Base-by-base conservation (phyloP, 2,888 invertebrate genomes). In the Sphaerophoria taeniata region DNA sequence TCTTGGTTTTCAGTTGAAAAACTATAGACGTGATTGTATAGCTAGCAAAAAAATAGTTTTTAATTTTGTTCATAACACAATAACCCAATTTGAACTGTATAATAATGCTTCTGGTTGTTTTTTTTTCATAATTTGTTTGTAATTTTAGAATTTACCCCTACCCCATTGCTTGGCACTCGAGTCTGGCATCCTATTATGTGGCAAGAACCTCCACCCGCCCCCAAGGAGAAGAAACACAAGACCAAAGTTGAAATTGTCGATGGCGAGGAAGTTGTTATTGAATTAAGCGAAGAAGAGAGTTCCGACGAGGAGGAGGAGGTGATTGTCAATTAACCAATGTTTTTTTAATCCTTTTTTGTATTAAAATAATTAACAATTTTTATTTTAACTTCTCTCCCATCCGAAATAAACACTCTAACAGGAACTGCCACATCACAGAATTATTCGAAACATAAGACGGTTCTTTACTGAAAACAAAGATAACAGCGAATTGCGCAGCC, bases 141-240 rank as follows among this genome's bases (percentile, higher is more conserved):
- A 67, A 60, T 73, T 85, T 87, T 94, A 94, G 89, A 94, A 92
- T 87, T 91, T 92, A 74, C 89, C 92, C 90, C 93, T 88, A 92
- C 92, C 88, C 93, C 94, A 81, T 92, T 93, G 88, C 91, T 94
- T 81, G 92, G 92, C 89, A 93, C 94, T 81, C 93, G 94, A 82
- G 93, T 93, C 87, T 94, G 94, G 94, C 94, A 94, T 90, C 94
- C 94, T 47, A 93, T 94, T 88, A 94, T 94, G 94, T 94, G 94
- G 94, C 91, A 93, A 92, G 91, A 93, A 92, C 89, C 93, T 92
- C 88, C 92, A 90, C 81, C 93, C 92, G 87, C 92, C 87, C 90
- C 91, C 73, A 90, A 91, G 89, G 91, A 91, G 85, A 91, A 91
- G 89, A 91, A 91, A 90, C 91, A 91, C 90, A 91, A 91, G 91